Evolutionary conservation across 2,113 vertebrate genomes (phyloP), one percentile per base, ranked within the genome.

Genomic region (Cynoglossus semilaevis): DNA sequence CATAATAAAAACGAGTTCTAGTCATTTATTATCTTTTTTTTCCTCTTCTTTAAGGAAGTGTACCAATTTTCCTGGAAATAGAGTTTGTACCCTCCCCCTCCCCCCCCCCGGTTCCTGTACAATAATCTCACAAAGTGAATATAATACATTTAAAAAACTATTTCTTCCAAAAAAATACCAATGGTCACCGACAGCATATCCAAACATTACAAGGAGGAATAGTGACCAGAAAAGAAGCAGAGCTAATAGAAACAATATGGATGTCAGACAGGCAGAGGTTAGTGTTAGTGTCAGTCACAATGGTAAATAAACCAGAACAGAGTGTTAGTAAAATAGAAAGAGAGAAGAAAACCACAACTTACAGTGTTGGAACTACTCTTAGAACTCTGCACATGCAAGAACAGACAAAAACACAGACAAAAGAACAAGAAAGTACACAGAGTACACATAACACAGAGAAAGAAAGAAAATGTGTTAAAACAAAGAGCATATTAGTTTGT

Each of bases 311-410:
- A 79, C 17, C 51, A 56, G 49, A 67, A 73, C 10, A 60, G 64
- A 62, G 42, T 35, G 64, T 76, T 60, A 66, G 69, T 67, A 72
- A 63, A 72, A 56, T 15, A 67, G 50, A 79, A 83, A 90, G 87
- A 85, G 85, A 78, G 59, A 86, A 92, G 90, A 86, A 91, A 92
- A 91, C 80, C 79, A 93, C 90, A 93, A 92, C 91, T 96, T 96
- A 94, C 92, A 94, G 90, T 83, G 89, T 91, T 92, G 90, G 93
- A 93, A 98, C 93, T 98, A 96, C 93, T 95, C 95, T 98, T 99
- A 94, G 96, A 96, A 93, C 93, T 96, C 96, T 98, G 94, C 90
- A 91, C 94, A 95, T 96, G 93, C 92, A 95, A 93, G 83, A 92
- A 92, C 93, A 90, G 93, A 93, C 71, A 80, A 93, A 94, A 86